Evolutionary conservation across 1,140 invertebrate genomes (phyloP).

Genomic region (Trichonephila inaurata): DNA sequence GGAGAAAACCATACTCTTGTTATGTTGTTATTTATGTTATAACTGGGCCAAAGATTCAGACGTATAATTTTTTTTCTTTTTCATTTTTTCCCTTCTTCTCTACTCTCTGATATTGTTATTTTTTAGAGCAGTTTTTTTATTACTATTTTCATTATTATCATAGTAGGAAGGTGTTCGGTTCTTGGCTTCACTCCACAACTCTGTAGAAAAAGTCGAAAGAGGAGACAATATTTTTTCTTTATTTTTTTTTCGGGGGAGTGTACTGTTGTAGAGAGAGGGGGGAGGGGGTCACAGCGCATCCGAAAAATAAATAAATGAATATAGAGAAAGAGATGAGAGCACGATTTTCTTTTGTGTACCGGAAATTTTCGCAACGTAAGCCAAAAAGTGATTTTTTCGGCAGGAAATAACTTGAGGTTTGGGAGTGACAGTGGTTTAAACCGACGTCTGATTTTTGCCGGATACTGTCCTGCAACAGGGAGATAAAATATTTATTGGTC

Average conservation of each 20-base stretch:
- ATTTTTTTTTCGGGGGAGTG: not conserved
- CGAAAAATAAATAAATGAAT: slow-evolving; percentile 61
- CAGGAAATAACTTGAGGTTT: slow-evolving; percentile 32
- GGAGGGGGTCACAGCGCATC: not conserved
- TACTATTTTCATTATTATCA: slow-evolving; percentile 50
- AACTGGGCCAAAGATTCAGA: slow-evolving; percentile 66
- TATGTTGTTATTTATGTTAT: slow-evolving; percentile 58
- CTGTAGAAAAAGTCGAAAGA: not conserved
- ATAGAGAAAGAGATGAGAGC: slow-evolving; percentile 46
- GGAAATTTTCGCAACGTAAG: slow-evolving; percentile 74
- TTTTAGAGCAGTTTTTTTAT: not conserved
- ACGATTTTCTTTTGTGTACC: slow-evolving; percentile 67
- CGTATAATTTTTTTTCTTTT: slow-evolving; percentile 40
- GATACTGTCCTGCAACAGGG: not conserved
- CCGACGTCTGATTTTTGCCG: not conserved
- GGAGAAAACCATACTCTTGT: slow-evolving; percentile 56
- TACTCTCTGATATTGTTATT: not conserved
- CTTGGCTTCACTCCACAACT: slow-evolving; percentile 44
- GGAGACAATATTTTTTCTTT: slow-evolving; percentile 35
- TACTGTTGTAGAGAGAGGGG: not conserved
- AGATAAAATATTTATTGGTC: not conserved
- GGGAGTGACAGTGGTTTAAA: slow-evolving; percentile 12
- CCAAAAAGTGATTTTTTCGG: slow-evolving; percentile 67
- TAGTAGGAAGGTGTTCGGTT: slow-evolving; percentile 53
- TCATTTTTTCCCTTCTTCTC: not conserved